Percentiles rank a stretch among this genome's conserved stretches.
phyloP scores from a whole-genome alignment of 2,888 invertebrate genomes.

The Ephialtes manifestator region DNA sequence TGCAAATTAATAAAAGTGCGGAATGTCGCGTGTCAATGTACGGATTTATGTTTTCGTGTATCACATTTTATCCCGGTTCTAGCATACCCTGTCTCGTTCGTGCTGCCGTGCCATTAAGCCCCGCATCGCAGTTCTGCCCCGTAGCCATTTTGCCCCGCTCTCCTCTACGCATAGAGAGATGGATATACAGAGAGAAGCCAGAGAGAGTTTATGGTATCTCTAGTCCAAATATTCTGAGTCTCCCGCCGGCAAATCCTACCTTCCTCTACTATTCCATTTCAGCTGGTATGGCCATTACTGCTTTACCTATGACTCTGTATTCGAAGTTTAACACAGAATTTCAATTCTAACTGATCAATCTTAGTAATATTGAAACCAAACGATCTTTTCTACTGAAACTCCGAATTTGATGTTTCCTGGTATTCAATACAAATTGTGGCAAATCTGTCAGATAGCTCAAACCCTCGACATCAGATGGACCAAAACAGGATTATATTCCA shows the following conservation, averaged over 20 bases:
- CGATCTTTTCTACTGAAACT: background rate
- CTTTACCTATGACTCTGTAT: background rate
- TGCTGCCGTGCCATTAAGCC: no score
- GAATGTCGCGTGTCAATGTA: no score
- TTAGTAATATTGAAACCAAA: constrained; percentile 5
- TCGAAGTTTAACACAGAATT: background rate
- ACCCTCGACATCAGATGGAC: background rate
- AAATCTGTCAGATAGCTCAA: background rate
- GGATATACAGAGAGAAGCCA: constrained; percentile 16
- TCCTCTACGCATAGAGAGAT: background rate
- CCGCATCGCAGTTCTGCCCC: no score
- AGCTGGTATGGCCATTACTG: background rate
- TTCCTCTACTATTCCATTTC: constrained; percentile 30
- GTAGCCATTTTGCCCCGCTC: no score
- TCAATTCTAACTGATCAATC: background rate
- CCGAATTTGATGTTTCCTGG: background rate
- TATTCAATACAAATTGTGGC: background rate
- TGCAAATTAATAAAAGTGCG: no score
- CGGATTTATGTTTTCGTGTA: no score
- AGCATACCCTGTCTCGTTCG: no score
- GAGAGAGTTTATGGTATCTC: constrained; percentile 43
- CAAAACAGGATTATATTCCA: no score
- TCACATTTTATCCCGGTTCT: no score
- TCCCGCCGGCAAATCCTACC: constrained; percentile 40
- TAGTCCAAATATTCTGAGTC: constrained; percentile 27